Evolutionary conservation across 2,797 vertebrate genomes (phyloP), one percentile per base, ranked within the genome.

Genomic region (Okamejei kenojei): DNA sequence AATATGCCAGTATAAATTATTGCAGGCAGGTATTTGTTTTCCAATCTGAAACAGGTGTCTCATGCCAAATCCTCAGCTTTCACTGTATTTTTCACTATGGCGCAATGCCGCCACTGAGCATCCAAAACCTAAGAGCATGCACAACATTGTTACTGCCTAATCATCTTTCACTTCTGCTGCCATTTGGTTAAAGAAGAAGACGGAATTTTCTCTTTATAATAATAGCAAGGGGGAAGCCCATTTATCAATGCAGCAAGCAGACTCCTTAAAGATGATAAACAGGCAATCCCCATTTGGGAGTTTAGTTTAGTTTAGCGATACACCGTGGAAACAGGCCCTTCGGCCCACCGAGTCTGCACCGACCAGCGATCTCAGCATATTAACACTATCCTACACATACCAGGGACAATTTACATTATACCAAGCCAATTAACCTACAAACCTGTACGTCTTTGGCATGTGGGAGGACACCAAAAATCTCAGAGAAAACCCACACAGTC

Each of bases 261-360:
- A 86, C 58, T 29, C n/a, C 54, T 61, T n/a, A 86, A 86, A 86
- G 54, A 63, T 86, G 82, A 86, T n/a, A 63, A 86, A 86, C 13
- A 29, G 29, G 54, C 23, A 26, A 29, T 86, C 82, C 15, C n/a
- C 79, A 61, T 86, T 63, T 61, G 82, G 29, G 63, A 63, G 82
- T n/a, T 86, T 45, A 45, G 45, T 45, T 45, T 45, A 45, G 45
- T 45, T 45, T 45, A 45, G 45, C 2, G 45, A 45, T 45, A 45
- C 45, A 45, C 2, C 45, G 4, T 45, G 45, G 45, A 45, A 45
- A 45, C 45, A 4, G 45, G 45, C 45, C 45, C 45, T 45, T 45
- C 45, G 45, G 45, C 45, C 45, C 45, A 45, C 45, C 45, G 45
- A 45, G 45, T 45, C 45, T 45, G 45, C 45, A 45, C 45, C 45